These are phyloP conservation scores for Andrena haemorrhoa DNA, from an alignment of 2,888 invertebrate genomes.

Conservation along the genomic window DNA sequence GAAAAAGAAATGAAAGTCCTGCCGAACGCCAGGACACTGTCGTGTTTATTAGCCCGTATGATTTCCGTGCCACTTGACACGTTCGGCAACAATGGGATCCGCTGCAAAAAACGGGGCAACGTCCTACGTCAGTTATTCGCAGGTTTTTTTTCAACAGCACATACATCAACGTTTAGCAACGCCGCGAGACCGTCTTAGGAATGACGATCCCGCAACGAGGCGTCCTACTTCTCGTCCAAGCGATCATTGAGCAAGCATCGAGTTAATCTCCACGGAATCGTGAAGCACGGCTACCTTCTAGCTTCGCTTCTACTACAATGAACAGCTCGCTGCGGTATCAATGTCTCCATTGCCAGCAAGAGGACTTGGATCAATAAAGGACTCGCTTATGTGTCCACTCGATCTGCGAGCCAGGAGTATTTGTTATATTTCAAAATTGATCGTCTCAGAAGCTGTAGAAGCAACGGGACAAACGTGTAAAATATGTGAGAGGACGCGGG, in stretches of 20 bases:
- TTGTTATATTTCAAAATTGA: background rate
- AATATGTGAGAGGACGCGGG: background rate
- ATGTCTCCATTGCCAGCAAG: background rate
- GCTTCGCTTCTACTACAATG: constrained; percentile 28
- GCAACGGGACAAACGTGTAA: background rate
- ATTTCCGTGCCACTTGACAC: constrained; percentile 5
- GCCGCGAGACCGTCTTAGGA: constrained; percentile 44
- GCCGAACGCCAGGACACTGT: background rate
- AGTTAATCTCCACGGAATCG: constrained; percentile 38
- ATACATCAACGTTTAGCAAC: constrained; percentile 58
- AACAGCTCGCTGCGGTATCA: background rate
- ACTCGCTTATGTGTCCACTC: background rate
- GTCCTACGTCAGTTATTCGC: constrained; percentile 48
- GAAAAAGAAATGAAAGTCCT: background rate
- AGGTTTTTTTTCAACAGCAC: constrained; percentile 29
- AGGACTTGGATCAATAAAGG: background rate
- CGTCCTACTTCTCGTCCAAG: constrained; percentile 56
- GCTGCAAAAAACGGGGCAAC: constrained; percentile 27
- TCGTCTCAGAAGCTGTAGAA: background rate
- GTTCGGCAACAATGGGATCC: constrained; percentile 29
- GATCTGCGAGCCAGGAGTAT: too few relatives aligned
- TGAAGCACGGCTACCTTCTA: constrained; percentile 43
- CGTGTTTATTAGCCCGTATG: background rate
- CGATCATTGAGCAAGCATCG: constrained; percentile 59
- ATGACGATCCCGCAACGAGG: constrained; percentile 52